These are phyloP conservation scores for Dendrolimus punctatus DNA, from an alignment of 1,140 invertebrate genomes.

Conservation along the genomic window DNA sequence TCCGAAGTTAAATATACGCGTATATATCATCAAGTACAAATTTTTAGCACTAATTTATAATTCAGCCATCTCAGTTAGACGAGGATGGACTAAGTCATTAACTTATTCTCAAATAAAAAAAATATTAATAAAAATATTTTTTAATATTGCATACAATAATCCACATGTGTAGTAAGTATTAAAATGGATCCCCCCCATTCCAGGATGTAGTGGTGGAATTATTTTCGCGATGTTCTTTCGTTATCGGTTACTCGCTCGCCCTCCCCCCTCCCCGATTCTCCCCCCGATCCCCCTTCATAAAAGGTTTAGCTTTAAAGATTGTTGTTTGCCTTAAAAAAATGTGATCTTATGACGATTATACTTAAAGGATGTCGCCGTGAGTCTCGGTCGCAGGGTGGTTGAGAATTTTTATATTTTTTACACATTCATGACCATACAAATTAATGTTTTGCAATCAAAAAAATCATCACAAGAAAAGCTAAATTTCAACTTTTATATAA, in stretches of 20 bases:
- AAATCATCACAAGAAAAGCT: no score
- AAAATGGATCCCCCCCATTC: slow-evolving; percentile 34
- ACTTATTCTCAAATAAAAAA: slow-evolving; percentile 15
- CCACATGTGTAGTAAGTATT: slow-evolving; percentile 27
- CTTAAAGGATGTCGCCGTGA: slow-evolving; percentile 51
- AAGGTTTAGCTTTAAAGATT: slow-evolving; percentile 69
- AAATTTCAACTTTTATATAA: no score
- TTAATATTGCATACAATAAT: slow-evolving; percentile 16
- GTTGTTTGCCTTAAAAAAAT: slow-evolving; percentile 71
- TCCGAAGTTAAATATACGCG: slow-evolving; percentile 33
- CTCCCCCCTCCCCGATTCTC: slow-evolving; percentile 14
- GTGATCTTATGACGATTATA: slow-evolving; percentile 70
- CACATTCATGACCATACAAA: background rate
- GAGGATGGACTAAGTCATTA: slow-evolving; percentile 30
- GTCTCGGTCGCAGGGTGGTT: slow-evolving; percentile 23
- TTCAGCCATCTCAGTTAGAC: slow-evolving; percentile 24
- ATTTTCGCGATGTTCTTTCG: slow-evolving; percentile 24
- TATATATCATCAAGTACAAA: slow-evolving; percentile 60
- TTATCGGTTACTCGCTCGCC: slow-evolving; percentile 40
- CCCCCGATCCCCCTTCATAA: slow-evolving; percentile 29
- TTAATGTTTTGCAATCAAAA: no score
- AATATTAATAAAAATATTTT: slow-evolving; percentile 12
- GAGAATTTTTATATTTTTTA: background rate
- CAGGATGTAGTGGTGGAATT: slow-evolving; percentile 21
- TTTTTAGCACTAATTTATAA: slow-evolving; percentile 39